phyloP scores from a whole-genome alignment of 2,113 vertebrate species.

The Glaucomys volans region DNA sequence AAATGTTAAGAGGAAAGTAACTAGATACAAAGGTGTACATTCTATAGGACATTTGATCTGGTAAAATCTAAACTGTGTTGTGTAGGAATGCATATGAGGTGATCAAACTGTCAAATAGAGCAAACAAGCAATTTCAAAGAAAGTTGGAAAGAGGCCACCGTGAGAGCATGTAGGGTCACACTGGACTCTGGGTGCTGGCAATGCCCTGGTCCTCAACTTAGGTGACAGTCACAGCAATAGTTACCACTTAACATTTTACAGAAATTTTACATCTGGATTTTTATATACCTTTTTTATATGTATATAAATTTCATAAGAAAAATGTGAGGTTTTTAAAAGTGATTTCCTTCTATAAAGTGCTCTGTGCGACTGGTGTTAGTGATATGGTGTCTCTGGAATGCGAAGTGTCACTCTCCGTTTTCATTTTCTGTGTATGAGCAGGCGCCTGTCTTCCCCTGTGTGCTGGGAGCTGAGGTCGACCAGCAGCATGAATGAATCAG shows the following conservation, averaged over 20 bases:
- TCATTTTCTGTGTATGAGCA: neutral
- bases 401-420: neutral
- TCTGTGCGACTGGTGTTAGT: neutral
- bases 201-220: neutral
- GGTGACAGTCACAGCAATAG: neutral
- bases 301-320: conserved; percentile 19
- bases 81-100: neutral
- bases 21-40: neutral
- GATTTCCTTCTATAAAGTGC: neutral
- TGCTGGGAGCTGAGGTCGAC: neutral
- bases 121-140: neutral
- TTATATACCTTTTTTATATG: neutral
- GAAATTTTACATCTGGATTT: neutral
- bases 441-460: neutral
- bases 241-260: neutral
- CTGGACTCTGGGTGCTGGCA: too few relatives aligned
- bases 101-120: neutral
- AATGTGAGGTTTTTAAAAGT: neutral
- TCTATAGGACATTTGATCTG: neutral
- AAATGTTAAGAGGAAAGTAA: neutral
- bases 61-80: neutral
- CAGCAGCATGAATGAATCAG: neutral
- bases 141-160: neutral
- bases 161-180: neutral
- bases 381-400: neutral